Base-by-base conservation (phyloP, 2,113 vertebrate genomes). In the Archilochus colubris region DNA sequence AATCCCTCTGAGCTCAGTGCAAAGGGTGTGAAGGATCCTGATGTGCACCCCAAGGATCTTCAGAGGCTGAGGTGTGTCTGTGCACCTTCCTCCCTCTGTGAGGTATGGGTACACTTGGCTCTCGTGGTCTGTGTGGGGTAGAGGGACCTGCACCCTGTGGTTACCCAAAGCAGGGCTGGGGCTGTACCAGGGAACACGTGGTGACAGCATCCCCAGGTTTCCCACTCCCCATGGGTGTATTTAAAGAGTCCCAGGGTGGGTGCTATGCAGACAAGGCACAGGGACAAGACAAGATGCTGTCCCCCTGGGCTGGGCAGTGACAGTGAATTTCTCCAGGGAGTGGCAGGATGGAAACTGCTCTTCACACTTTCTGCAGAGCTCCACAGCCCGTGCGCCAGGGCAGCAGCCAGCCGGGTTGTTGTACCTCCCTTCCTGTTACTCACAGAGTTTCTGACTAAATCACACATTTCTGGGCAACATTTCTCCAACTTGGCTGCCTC, bases 341-440 rank as follows among this genome's bases (percentile, higher is more conserved):
- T 1, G 51, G 44, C 36, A 68, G 63, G 69, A 66, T 91, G 89
- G 88, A 61, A 53, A 81, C 81, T 18, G 54, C 76, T 43, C 19
- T 62, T 38, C 63, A 20, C 57, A 3, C 77, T 31, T 73, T 58
- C 46, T 12, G 1, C 0, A 6, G 82, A 66, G 33, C 64, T 66
- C 57, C 0, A 0, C 82, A 82, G 93, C 40, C 44, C 0, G 54
- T 43, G 73, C 93, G 91, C 88, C 0, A 4, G 50, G 69, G 90
- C 85, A 81, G 82, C 67, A 25, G 81, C 51, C 27, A 17, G 84
- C 79, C 81, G 88, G 14, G 59, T 4, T 1, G 1, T 77, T 90
- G 62, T 78, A 31, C 73, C 80, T 95, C 80, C 93, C 88, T 96
- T 95, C 94, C 96, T 88, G 89, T 96, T 95, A 91, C 88, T 97